Evolutionary conservation across 2,888 invertebrate species (phyloP).

Genomic region (Diarsia rubi): DNA sequence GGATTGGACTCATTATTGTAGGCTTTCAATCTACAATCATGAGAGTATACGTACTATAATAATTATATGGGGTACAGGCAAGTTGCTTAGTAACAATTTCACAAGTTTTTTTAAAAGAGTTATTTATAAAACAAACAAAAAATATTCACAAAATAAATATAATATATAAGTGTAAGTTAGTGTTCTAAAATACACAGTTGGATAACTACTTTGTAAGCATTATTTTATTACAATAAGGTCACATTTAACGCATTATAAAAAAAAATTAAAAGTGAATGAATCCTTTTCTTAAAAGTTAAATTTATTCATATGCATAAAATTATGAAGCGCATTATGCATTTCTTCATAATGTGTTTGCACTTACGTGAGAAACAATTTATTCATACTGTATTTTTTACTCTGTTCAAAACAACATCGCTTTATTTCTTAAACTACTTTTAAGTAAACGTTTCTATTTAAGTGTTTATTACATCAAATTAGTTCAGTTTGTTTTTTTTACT

Average conservation of each 20-base stretch:
- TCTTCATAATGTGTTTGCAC: constrained; percentile 17
- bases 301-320: constrained; percentile 39
- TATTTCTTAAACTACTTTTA: background rate
- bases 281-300: constrained; percentile 22
- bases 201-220: background rate
- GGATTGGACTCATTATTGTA: too few species aligned
- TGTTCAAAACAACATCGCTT: background rate
- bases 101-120: background rate
- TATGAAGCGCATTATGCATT: constrained; percentile 20
- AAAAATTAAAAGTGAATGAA: background rate
- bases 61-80: background rate
- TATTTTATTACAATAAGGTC: background rate
- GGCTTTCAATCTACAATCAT: background rate
- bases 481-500: too few species aligned
- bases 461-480: background rate
- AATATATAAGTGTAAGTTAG: background rate
- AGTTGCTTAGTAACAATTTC: background rate
- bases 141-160: background rate
- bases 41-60: background rate
- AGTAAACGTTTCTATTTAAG: background rate
- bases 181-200: background rate
- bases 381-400: constrained; percentile 8
- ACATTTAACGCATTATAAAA: background rate
- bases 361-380: constrained; percentile 17
- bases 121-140: background rate